phyloP scores from a whole-genome alignment of 2,888 invertebrate species.

The Lasioglossum marginatum region DNA sequence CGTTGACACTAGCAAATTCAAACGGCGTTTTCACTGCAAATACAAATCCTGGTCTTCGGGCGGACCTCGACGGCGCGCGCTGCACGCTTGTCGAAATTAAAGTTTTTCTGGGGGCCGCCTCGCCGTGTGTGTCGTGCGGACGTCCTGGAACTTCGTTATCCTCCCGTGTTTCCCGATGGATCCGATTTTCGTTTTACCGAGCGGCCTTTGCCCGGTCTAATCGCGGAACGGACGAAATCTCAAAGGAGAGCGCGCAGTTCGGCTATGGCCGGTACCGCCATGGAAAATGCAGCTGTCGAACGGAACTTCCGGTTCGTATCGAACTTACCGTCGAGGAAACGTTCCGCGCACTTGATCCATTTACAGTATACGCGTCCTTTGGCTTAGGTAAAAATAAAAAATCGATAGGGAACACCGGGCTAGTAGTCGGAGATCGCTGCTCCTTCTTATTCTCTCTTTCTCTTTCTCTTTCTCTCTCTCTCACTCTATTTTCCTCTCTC shows the following conservation, averaged over 20 bases:
- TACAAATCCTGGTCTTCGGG: neutral
- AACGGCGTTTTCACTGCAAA: neutral
- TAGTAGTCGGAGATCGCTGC: constrained; percentile 1
- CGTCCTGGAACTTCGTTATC: constrained; percentile 37
- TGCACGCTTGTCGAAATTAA: neutral
- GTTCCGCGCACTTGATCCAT: constrained; percentile 66
- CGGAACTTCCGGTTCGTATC: constrained; percentile 29
- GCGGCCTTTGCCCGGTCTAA: constrained; percentile 40
- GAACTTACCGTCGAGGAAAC: constrained; percentile 48
- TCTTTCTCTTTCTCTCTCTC: no score
- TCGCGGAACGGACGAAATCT: constrained; percentile 54
- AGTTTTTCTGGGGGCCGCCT: neutral
- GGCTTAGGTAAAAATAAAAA: constrained; percentile 62
- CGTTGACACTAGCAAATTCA: neutral
- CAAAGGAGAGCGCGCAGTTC: constrained; percentile 41
- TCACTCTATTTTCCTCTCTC: neutral
- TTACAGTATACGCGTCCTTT: constrained; percentile 62
- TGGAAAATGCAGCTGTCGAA: constrained; percentile 24
- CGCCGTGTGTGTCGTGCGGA: neutral
- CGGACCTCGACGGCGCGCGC: neutral
- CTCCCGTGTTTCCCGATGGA: constrained; percentile 4
- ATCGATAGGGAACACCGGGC: constrained; percentile 54
- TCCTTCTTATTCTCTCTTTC: neutral
- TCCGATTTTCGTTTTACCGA: constrained; percentile 28
- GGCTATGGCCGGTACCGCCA: neutral